Conservation (phyloP, 2,797 vertebrate species). For the Pogoniulus pusillus region DNA sequence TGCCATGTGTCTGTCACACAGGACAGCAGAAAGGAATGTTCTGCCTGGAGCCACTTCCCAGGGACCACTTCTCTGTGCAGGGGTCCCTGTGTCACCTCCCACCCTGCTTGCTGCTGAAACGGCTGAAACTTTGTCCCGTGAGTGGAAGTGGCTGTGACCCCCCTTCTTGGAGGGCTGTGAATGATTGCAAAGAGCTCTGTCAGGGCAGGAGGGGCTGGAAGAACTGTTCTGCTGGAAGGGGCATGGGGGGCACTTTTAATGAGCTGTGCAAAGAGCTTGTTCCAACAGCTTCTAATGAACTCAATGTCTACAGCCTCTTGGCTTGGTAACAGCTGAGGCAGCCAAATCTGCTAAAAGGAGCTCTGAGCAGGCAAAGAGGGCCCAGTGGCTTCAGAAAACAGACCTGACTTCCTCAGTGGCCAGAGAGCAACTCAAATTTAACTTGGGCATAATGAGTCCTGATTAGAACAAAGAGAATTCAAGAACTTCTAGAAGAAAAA, state of each 20-base stretch:
- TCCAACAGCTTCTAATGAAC: conserved; percentile 74
- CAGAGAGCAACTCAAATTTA: conserved; percentile 54
- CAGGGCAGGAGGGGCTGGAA: conserved; percentile 20
- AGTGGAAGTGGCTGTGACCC: not conserved
- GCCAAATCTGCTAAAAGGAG: conserved; percentile 61
- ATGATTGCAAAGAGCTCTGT: conserved; percentile 62
- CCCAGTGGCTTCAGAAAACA: conserved; percentile 51
- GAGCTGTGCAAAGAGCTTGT: conserved; percentile 70
- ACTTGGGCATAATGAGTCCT: conserved; percentile 27
- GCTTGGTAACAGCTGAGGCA: conserved; percentile 60
- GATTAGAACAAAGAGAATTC: conserved; percentile 21
- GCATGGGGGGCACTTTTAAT: conserved; percentile 71
- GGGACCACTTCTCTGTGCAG: not conserved
- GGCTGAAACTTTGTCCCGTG: not conserved
- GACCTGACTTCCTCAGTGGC: conserved; percentile 42
- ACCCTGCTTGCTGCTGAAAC: conserved; percentile 16
- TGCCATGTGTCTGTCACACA: not conserved
- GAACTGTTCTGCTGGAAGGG: conserved; percentile 52
- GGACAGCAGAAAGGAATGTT: not conserved
- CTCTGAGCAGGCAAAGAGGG: conserved; percentile 48
- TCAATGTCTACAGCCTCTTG: conserved; percentile 56
- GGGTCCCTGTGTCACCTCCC: not conserved
- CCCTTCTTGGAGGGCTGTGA: conserved; percentile 1
- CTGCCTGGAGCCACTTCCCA: not conserved
- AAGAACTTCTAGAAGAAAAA: conserved; percentile 16